Percentiles rank a stretch among this genome's conserved stretches.
Evolutionary conservation across 2,888 invertebrate species (phyloP).

Genomic region (Orgyia antiqua): DNA sequence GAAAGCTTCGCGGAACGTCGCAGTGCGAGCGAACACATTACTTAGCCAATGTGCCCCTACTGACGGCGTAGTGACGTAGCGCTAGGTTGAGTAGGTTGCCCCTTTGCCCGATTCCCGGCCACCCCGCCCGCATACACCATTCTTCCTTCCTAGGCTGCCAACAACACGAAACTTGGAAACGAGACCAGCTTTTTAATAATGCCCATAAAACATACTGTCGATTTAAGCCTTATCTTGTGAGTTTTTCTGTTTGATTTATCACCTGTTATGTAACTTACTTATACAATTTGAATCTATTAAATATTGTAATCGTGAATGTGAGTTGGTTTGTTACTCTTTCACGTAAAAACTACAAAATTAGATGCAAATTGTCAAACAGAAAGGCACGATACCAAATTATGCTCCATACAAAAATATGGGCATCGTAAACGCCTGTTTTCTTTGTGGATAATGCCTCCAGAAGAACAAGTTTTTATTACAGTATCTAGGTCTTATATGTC

Average conservation of each 20-base stretch:
- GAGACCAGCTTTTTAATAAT: slow-evolving; percentile 8
- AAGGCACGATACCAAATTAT: too few species aligned
- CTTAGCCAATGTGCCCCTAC: slow-evolving; percentile 59
- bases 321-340: too few species aligned
- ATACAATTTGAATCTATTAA: too few species aligned
- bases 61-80: slow-evolving; percentile 34
- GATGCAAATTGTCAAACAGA: too few species aligned
- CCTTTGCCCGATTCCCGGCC: slow-evolving; percentile 14
- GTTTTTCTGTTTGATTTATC: background rate
- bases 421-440: too few species aligned
- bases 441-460: too few species aligned
- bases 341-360: too few species aligned
- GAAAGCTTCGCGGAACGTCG: slow-evolving; percentile 17
- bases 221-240: background rate
- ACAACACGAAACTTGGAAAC: slow-evolving; percentile 23
- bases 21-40: slow-evolving; percentile 48
- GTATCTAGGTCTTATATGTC: too few species aligned
- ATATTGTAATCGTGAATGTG: too few species aligned
- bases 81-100: slow-evolving; percentile 3
- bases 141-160: slow-evolving; percentile 22
- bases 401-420: too few species aligned
- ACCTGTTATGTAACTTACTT: too few species aligned
- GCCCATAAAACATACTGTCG: slow-evolving; percentile 10
- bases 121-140: slow-evolving; percentile 30
- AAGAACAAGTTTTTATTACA: too few species aligned